phyloP scores from a whole-genome alignment of 2,113 vertebrate genomes.

The Edolisoma coerulescens region DNA sequence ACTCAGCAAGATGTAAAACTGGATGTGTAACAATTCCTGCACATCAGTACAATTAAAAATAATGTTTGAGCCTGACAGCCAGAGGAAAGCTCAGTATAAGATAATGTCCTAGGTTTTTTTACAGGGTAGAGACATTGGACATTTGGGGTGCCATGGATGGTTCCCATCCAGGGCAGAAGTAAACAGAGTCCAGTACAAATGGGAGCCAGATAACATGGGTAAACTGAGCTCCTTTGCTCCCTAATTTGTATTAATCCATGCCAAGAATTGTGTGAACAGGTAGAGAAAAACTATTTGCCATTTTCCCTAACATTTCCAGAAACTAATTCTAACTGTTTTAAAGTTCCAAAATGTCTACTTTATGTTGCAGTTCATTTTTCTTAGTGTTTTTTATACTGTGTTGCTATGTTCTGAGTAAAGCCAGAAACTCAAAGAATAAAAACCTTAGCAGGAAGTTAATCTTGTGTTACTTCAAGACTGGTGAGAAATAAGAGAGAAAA shows the following conservation, averaged over 20 bases:
- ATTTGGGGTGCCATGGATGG: not conserved
- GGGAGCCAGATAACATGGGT: not conserved
- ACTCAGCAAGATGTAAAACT: not conserved
- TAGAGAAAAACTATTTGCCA: not conserved
- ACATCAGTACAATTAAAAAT: not conserved
- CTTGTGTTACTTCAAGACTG: not conserved
- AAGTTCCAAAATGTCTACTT: not conserved
- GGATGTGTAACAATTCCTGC: not conserved
- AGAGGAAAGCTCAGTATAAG: not conserved
- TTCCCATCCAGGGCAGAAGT: not conserved
- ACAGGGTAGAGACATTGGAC: not conserved
- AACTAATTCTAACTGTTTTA: not conserved
- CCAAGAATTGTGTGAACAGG: not conserved
- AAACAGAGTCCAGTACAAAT: not conserved
- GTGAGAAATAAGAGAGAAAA: not conserved
- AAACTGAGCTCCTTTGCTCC: not conserved
- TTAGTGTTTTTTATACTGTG: not conserved
- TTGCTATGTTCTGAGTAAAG: not conserved
- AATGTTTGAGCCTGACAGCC: not conserved
- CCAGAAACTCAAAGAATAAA: not conserved
- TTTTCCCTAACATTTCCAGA: not conserved
- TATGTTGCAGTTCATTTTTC: not conserved
- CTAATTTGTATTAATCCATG: not conserved
- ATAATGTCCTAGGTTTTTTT: fast-evolving
- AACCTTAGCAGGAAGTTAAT: not conserved